Conservation (phyloP, 2,888 invertebrate species). For the Choristoneura rosaceana region DNA sequence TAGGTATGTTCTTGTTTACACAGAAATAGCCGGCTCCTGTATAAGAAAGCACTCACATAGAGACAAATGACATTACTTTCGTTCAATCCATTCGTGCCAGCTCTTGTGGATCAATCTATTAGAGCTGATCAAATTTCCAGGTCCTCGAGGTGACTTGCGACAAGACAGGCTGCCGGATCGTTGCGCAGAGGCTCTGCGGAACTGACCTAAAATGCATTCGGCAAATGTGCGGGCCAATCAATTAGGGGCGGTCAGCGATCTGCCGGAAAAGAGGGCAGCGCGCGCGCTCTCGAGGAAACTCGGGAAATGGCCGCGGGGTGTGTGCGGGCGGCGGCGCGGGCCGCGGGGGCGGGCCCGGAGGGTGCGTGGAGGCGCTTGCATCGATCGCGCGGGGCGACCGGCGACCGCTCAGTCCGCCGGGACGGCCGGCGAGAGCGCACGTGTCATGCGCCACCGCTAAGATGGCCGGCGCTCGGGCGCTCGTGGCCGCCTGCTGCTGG, state of each 20-base stretch:
- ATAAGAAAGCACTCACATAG: too few relatives aligned
- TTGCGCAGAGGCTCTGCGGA: conserved; percentile 72
- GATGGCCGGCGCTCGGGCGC: conserved; percentile 86
- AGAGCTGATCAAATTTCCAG: neutral
- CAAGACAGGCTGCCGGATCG: conserved; percentile 27
- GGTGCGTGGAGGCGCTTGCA: conserved; percentile 79
- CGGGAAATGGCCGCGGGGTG: conserved; percentile 77
- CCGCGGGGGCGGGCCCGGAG: conserved; percentile 71
- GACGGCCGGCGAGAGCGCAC: conserved; percentile 85
- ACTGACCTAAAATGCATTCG: conserved; percentile 83
- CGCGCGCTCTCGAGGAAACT: conserved; percentile 84
- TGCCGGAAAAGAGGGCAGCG: conserved; percentile 84
- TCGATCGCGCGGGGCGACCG: conserved; percentile 63
- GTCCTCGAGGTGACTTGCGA: neutral
- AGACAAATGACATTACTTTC: too few relatives aligned
- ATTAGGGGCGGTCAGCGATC: conserved; percentile 85
- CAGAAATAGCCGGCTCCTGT: too few relatives aligned
- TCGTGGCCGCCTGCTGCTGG: conserved; percentile 83
- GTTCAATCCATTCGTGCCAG: too few relatives aligned
- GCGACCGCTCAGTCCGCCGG: conserved; percentile 77
- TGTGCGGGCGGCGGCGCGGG: conserved; percentile 59
- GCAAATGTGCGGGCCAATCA: conserved; percentile 81
- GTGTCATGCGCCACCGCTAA: conserved; percentile 84
- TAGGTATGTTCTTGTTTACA: too few relatives aligned
- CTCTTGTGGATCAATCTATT: too few relatives aligned